Base-by-base conservation (phyloP, 2,888 invertebrate genomes). In the Apantesis nais region DNA sequence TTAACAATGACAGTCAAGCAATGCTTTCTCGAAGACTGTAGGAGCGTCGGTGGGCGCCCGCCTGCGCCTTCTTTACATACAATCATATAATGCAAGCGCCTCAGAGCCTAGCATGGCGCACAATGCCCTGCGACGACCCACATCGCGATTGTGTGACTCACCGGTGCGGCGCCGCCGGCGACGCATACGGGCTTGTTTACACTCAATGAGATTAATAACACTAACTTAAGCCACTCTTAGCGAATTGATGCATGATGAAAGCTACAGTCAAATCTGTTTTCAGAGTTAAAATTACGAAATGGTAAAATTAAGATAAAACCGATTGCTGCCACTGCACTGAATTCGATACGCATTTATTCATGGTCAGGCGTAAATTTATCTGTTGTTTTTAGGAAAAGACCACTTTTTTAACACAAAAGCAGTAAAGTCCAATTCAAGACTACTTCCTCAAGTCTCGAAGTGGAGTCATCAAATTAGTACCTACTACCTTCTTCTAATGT, bases 41-140 rank as follows among this genome's bases (percentile, higher is more conserved):
- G 83, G 84, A 83, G 85, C 86, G 86, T 87, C 85, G 85, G 92
- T 86, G 90, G 88, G 90, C 89, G 91, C 85, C 89, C 90, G 92
- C 91, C 91, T 88, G 88, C 89, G 89, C 90, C 93, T 93, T 85
- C 91, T 95, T 95, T 92, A 88, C 94, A 94, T 94, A 95, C 94
- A 94, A 94, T 94, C 89, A 85, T 83, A 88, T 87, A 88, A 87
- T 89, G 86, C 88, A 86, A 81, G 89, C 85, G 84, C 85, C 83
- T 80, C 82, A 79, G 79, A 80, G 82, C 82, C 82, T 85, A 83
- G 84, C 83, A 73, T 83, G 79, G 77, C 75, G 80, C 86, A 87
- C 86, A 88, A 88, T 86, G 83, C 86, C 84, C 83, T 81, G 81
- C 78, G 81, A 78, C 93, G 89, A 86, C 94, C 94, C 92, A 93